A percentile compares a stretch with the other conserved stretches of the same genome.
Conservation (phyloP, 2,888 invertebrate species). For the Caenorhabditis doughertyi region DNA sequence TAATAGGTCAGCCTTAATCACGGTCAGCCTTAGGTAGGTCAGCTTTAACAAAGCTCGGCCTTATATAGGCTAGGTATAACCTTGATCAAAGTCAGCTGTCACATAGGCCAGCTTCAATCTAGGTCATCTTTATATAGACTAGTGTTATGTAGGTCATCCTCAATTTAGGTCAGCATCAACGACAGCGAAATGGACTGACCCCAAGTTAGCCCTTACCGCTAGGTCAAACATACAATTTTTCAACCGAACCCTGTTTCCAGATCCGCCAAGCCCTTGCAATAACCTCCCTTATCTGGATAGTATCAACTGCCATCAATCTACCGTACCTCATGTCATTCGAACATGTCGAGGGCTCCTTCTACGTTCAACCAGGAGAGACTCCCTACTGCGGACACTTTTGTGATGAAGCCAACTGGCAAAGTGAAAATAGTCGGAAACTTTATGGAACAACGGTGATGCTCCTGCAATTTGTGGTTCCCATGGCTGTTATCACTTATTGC, state of each 20-base stretch:
- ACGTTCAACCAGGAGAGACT: constrained; percentile 64
- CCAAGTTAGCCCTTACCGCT: no score
- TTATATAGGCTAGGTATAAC: no score
- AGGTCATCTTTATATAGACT: no score
- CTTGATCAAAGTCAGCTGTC: no score
- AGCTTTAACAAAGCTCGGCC: no score
- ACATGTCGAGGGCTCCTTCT: constrained; percentile 83
- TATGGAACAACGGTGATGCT: constrained; percentile 87
- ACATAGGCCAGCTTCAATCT: no score
- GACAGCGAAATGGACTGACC: no score
- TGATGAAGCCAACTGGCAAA: constrained; percentile 88
- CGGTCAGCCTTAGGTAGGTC: no score
- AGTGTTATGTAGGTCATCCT: no score
- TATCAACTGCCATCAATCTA: constrained; percentile 80
- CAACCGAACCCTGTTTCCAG: constrained; percentile 43
- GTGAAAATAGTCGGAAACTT: constrained; percentile 87
- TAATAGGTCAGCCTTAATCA: no score
- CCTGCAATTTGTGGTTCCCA: constrained; percentile 81
- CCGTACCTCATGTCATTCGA: constrained; percentile 81
- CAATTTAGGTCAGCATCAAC: no score
- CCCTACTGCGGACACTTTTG: constrained; percentile 85
- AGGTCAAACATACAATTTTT: not conserved
- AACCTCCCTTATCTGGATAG: constrained; percentile 80
- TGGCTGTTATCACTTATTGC: constrained; percentile 82
- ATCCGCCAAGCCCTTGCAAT: constrained; percentile 71